Base-by-base conservation (phyloP, 1,140 invertebrate species). In the Sarcophaga peregrina region DNA sequence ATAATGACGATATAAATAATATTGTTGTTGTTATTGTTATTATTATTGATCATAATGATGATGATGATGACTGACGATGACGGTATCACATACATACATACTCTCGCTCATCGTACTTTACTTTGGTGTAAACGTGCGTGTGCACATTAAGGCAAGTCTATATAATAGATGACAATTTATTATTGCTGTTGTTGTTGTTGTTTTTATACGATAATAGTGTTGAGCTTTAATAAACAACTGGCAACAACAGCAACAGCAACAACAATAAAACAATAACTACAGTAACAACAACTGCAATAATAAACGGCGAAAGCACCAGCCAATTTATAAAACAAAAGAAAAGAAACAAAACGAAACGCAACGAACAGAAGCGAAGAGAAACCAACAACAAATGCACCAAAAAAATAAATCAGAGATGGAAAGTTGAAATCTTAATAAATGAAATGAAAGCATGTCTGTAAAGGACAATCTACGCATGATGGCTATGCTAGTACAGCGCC, bases 251-350 rank as follows among this genome's bases (percentile, higher is more conserved):
- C 47, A 50, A 50, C 75, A 68, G 17, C 47, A n/a, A 15, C 46
- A 78, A 78, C 47, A 37, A 74, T 37, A 37, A 37, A 4, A 37
- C 25, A 37, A 37, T 37, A 37, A 37, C 25, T 37, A 37, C 25
- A 13, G 10, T 13, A 68, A 48, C 75, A 78, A 76, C 74, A 50
- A 78, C 8, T 50, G 17, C 48, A 78, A 47, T 9, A 48, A 15
- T 50, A 15, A 76, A 47, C 17, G 75, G 75, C 17, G 75, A 78
- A 78, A 78, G 48, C 75, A 78, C 75, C 75, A 78, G 47, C 75
- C 74, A 48, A 76, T 76, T 48, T 45, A 17, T 46, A 48, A 47
- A 8, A 17, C 45, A 76, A 17, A n/a, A 48, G 45, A 15, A 76
- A 75, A 13, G 0, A 3, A 58, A 45, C 15, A 73, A n/a, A 10